Conservation (phyloP, 2,113 vertebrate species). For the Tachysurus fulvidraco region DNA sequence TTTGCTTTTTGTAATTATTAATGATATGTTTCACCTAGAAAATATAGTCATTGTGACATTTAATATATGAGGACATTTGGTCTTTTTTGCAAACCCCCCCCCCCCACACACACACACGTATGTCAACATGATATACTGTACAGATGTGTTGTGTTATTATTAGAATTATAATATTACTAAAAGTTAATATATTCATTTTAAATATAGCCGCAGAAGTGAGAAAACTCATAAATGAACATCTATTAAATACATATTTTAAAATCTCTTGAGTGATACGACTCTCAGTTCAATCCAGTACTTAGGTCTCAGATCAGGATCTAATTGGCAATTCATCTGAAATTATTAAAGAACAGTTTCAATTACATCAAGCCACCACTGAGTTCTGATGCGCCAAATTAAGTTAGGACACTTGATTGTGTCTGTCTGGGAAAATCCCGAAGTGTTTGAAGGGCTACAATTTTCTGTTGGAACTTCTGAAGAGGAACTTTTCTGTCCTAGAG, state of each 20-base stretch:
- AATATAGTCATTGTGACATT: too few relatives aligned
- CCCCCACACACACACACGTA: neutral
- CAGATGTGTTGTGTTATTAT: neutral
- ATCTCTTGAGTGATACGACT: slow-evolving; percentile 82
- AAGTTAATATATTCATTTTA: neutral
- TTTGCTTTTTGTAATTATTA: neutral
- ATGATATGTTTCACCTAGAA: neutral
- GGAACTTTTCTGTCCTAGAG: slow-evolving; percentile 79
- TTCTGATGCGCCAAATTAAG: slow-evolving; percentile 90
- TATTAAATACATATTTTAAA: slow-evolving; percentile 65
- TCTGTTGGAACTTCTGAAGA: slow-evolving; percentile 77
- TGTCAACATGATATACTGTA: neutral
- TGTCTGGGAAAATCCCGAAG: slow-evolving; percentile 76
- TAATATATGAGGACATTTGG: neutral
- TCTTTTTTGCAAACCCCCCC: neutral
- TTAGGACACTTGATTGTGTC: slow-evolving; percentile 86
- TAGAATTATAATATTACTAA: neutral
- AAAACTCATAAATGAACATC: slow-evolving; percentile 17
- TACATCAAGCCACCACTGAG: slow-evolving; percentile 86
- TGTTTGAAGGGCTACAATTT: slow-evolving; percentile 47
- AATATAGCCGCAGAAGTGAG: neutral
- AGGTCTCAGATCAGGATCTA: slow-evolving; percentile 90
- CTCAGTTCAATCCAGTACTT: slow-evolving; percentile 91
- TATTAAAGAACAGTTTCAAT: slow-evolving; percentile 99
- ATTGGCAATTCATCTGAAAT: slow-evolving; percentile 99